phyloP scores from a whole-genome alignment of 37 sponge, comb jelly and placozoan species.

The Spongilla lacustris region DNA sequence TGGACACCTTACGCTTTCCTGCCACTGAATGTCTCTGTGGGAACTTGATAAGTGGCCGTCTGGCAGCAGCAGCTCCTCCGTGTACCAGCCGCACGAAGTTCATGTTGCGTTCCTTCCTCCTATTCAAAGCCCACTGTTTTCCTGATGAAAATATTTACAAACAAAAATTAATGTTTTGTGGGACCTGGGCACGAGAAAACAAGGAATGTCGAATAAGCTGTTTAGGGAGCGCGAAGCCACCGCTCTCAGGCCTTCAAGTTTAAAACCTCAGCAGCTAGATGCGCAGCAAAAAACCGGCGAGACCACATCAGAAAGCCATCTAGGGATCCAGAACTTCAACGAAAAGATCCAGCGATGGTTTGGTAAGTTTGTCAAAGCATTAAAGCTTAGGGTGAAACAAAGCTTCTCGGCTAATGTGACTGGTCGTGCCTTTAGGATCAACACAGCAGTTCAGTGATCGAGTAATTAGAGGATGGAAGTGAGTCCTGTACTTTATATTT shows the following conservation, averaged over 20 bases:
- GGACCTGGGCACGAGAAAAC: not conserved
- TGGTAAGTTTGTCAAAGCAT: constrained; percentile 3
- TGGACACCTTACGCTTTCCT: constrained; percentile 23
- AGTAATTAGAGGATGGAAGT: constrained; percentile 11
- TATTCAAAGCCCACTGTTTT: not conserved
- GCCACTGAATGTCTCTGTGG: constrained; percentile 27
- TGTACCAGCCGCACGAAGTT: not conserved
- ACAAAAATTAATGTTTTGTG: not conserved
- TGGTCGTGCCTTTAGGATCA: constrained; percentile 15
- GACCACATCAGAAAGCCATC: not conserved
- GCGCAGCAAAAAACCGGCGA: not conserved
- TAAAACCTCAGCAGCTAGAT: not conserved
- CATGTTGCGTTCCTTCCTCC: not conserved
- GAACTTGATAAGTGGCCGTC: constrained; percentile 10
- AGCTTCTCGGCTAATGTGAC: not conserved
- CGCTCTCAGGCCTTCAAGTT: not conserved
- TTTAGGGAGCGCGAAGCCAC: not conserved
- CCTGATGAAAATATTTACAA: not conserved
- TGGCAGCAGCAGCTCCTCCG: not conserved
- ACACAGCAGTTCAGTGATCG: constrained; percentile 25
- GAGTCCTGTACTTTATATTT: constrained; percentile 1
- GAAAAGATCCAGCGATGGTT: constrained; percentile 36
- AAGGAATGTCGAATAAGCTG: not conserved
- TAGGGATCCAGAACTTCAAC: not conserved
- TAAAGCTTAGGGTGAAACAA: not conserved